Evolutionary conservation across 2,888 invertebrate genomes (phyloP).

Genomic region (Drosophila parthenogenetica): DNA sequence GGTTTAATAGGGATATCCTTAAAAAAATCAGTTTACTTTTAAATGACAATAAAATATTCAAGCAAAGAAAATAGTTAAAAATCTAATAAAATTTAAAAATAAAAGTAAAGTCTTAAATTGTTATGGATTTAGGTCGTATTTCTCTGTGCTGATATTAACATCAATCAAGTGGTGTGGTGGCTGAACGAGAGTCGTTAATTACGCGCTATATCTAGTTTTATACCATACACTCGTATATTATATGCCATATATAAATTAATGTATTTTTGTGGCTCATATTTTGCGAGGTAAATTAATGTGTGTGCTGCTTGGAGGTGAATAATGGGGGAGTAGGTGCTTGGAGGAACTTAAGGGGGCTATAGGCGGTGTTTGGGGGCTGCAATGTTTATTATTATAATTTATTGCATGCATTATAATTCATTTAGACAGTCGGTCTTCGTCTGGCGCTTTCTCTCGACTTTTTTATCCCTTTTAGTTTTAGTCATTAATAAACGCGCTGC

Average conservation of each 20-base stretch:
- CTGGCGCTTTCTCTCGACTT: constrained; percentile 25
- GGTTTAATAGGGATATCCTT: too few relatives aligned
- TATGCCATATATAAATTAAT: constrained; percentile 10
- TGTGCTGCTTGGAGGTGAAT: constrained; percentile 3
- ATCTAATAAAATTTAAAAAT: too few relatives aligned
- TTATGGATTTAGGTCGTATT: too few relatives aligned
- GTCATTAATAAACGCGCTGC: constrained; percentile 70
- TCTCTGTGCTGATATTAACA: constrained; percentile 31
- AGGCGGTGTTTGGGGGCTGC: not conserved
- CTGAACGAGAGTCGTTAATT: constrained; percentile 64
- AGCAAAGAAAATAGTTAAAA: too few relatives aligned
- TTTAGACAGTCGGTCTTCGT: constrained; percentile 45
- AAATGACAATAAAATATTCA: too few relatives aligned
- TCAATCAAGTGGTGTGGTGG: constrained; percentile 52
- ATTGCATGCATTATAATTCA: constrained; percentile 70
- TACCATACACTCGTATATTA: not conserved
- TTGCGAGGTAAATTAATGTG: constrained; percentile 46
- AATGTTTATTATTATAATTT: constrained; percentile 72
- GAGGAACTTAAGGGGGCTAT: not conserved
- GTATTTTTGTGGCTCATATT: constrained; percentile 19
- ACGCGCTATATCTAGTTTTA: constrained; percentile 14
- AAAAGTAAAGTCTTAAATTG: too few relatives aligned
- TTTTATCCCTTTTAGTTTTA: constrained; percentile 56
- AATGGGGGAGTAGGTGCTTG: constrained; percentile 19
- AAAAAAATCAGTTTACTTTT: too few relatives aligned